These are phyloP conservation scores for Drosophila eohydei DNA, from an alignment of 2,888 invertebrate species.

Conservation along the genomic window DNA sequence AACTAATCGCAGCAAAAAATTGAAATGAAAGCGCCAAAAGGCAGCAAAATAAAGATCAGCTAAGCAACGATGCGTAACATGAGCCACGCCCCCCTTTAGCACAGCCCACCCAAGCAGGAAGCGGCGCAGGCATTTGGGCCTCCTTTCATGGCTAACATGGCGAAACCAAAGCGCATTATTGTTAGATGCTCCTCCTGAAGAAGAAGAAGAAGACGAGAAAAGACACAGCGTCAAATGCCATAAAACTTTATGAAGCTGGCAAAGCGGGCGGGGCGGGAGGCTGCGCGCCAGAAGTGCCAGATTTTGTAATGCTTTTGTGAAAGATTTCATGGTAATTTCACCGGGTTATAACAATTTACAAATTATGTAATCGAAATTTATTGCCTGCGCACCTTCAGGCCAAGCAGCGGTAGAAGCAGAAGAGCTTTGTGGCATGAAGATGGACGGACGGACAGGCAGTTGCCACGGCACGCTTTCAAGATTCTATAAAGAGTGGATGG, in stretches of 20 bases:
- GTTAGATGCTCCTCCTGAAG: constrained; percentile 43
- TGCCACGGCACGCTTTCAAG: constrained; percentile 43
- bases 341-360: constrained; percentile 82
- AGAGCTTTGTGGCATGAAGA: neutral
- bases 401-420: constrained; percentile 2
- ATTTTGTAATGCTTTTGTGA: constrained; percentile 75
- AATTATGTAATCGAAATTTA: constrained; percentile 83
- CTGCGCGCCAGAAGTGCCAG: constrained; percentile 66
- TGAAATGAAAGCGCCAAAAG: neutral
- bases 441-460: neutral
- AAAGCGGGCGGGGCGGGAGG: neutral
- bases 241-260: constrained; percentile 70
- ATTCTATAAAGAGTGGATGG: constrained; percentile 41
- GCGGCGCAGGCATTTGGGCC: constrained; percentile 9
- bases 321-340: constrained; percentile 81
- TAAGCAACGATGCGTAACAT: constrained; percentile 73
- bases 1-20: constrained; percentile 57
- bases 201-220: neutral
- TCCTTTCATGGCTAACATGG: constrained; percentile 60
- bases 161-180: constrained; percentile 63
- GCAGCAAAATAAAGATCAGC: constrained; percentile 48
- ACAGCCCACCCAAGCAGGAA: constrained; percentile 74
- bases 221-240: constrained; percentile 64
- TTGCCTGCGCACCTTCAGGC: constrained; percentile 57
- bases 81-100: constrained; percentile 33